These are phyloP conservation scores for Limenitis arthemis DNA, from an alignment of 2,888 invertebrate genomes.

Conservation along the genomic window DNA sequence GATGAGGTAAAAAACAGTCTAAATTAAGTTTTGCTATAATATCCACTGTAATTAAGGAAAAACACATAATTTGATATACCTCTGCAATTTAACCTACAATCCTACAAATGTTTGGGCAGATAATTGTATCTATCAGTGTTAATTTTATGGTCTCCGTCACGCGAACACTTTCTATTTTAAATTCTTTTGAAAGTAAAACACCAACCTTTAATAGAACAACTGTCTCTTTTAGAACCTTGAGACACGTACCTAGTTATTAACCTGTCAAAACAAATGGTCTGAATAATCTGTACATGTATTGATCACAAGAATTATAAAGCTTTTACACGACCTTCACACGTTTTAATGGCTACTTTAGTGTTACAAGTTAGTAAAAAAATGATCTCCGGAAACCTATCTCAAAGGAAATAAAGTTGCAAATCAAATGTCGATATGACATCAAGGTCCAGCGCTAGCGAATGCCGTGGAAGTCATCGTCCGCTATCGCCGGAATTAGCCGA, in stretches of 20 bases:
- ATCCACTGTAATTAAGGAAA: conserved; percentile 8
- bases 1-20: too few relatives aligned
- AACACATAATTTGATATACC: conserved; percentile 12
- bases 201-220: background rate
- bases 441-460: conserved; percentile 57
- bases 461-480: conserved; percentile 66
- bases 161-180: conserved; percentile 21
- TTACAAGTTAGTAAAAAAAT: background rate
- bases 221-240: background rate
- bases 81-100: conserved; percentile 12
- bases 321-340: background rate
- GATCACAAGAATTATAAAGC: background rate
- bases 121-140: conserved; percentile 17
- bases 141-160: conserved; percentile 19
- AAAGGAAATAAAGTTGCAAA: conserved; percentile 9
- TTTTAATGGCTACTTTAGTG: background rate
- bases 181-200: conserved; percentile 7
- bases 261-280: background rate
- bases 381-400: background rate
- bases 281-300: background rate
- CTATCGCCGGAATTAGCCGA: conserved; percentile 60
- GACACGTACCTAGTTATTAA: background rate
- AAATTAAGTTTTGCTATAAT: conserved; percentile 3
- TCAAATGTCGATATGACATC: conserved; percentile 29
- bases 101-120: conserved; percentile 13